A percentile compares a stretch with the other conserved stretches of the same genome.
Evolutionary conservation across 2,113 vertebrate species (phyloP).

Genomic region (Chiloscyllium plagiosum): DNA sequence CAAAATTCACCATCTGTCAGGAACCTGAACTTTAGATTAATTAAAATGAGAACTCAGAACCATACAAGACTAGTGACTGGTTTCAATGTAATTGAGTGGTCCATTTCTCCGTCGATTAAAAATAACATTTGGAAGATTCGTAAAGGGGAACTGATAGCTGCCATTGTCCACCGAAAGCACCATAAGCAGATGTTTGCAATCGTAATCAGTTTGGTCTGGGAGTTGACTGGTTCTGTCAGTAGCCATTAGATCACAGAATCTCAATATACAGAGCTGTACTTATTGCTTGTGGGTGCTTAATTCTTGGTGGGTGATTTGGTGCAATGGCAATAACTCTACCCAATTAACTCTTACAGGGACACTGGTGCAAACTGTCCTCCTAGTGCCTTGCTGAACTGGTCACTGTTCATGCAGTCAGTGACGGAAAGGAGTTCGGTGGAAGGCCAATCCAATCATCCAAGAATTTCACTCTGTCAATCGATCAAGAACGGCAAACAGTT

Average conservation of each 20-base stretch:
- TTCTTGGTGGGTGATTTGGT: not conserved
- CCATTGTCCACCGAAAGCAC: not conserved
- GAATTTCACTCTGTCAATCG: no score
- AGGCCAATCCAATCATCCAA: not conserved
- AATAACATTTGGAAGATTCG: not conserved
- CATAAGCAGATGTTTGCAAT: not conserved
- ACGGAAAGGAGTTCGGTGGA: no score
- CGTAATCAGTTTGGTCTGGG: not conserved
- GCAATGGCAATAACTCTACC: not conserved
- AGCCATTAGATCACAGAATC: not conserved
- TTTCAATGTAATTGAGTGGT: not conserved
- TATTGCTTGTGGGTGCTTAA: not conserved
- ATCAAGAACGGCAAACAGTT: not conserved
- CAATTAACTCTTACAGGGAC: no score
- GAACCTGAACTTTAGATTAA: not conserved
- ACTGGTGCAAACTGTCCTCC: not conserved
- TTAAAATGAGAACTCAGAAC: not conserved
- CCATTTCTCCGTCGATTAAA: not conserved
- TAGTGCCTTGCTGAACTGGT: not conserved
- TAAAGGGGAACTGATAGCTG: not conserved
- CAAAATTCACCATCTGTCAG: not conserved
- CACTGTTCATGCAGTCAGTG: not conserved
- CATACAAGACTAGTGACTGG: not conserved
- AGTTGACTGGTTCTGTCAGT: no score
- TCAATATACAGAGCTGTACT: not conserved